These are phyloP conservation scores for Lycocorax pyrrhopterus DNA, from an alignment of 2,113 vertebrate genomes.

Conservation along the genomic window DNA sequence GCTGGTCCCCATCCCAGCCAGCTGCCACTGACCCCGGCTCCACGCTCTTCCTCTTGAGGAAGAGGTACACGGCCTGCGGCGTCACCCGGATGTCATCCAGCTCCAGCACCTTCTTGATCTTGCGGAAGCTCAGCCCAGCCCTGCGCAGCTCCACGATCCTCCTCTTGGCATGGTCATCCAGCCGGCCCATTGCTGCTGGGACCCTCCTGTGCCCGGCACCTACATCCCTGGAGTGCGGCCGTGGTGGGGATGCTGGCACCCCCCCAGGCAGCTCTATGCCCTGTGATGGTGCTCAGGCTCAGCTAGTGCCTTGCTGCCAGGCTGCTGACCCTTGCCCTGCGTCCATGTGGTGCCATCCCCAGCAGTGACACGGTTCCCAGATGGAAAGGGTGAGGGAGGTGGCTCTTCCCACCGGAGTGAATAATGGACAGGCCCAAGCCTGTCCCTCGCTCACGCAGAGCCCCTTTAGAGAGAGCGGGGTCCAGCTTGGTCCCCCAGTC, in stretches of 20 bases:
- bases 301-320: background rate
- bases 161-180: constrained; percentile 82
- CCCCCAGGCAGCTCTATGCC: background rate
- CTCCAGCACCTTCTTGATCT: constrained; percentile 87
- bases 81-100: constrained; percentile 84
- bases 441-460: fast-evolving
- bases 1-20: constrained; percentile 68
- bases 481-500: background rate
- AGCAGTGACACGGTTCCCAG: background rate
- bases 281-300: fast-evolving
- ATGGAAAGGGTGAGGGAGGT: background rate
- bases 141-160: constrained; percentile 84
- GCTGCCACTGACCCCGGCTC: background rate
- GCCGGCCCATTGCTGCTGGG: constrained; percentile 72
- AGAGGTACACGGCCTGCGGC: constrained; percentile 82
- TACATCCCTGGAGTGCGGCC: fast-evolving
- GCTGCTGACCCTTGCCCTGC: fast-evolving
- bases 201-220: fast-evolving
- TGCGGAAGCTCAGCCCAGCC: constrained; percentile 83
- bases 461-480: background rate
- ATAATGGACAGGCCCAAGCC: background rate
- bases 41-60: constrained; percentile 77
- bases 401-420: background rate
- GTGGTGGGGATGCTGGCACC: fast-evolving
- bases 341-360: fast-evolving